Evolutionary conservation across 2,113 vertebrate species (phyloP).

Genomic region (Tor tambroides): DNA sequence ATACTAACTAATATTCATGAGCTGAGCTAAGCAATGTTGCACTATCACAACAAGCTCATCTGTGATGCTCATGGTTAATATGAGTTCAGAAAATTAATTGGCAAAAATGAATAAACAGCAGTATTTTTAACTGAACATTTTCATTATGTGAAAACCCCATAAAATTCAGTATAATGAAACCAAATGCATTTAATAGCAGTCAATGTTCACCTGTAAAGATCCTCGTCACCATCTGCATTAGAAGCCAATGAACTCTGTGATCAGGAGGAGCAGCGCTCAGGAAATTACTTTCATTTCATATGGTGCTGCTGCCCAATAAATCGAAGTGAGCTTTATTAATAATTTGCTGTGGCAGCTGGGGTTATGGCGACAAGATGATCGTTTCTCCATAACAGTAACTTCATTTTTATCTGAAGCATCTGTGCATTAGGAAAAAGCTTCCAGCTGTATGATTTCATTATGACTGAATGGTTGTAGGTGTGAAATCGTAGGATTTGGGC

Average conservation of each 20-base stretch:
- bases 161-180: background rate
- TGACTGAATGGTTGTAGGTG: background rate
- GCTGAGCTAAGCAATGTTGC: background rate
- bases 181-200: background rate
- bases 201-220: background rate
- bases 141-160: background rate
- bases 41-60: background rate
- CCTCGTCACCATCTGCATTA: background rate
- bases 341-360: background rate
- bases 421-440: conserved; percentile 14
- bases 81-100: background rate
- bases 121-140: background rate
- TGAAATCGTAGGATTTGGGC: background rate
- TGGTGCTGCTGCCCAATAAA: background rate
- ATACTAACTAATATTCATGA: background rate
- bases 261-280: background rate
- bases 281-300: conserved; percentile 18
- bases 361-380: conserved; percentile 1
- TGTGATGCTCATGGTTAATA: background rate
- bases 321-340: background rate
- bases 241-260: background rate
- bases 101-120: background rate
- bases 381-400: background rate
- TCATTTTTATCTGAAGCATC: conserved; percentile 3
- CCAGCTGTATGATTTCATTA: background rate